phyloP scores from a whole-genome alignment of 2,888 invertebrate genomes.

The Salpingus planirostris region DNA sequence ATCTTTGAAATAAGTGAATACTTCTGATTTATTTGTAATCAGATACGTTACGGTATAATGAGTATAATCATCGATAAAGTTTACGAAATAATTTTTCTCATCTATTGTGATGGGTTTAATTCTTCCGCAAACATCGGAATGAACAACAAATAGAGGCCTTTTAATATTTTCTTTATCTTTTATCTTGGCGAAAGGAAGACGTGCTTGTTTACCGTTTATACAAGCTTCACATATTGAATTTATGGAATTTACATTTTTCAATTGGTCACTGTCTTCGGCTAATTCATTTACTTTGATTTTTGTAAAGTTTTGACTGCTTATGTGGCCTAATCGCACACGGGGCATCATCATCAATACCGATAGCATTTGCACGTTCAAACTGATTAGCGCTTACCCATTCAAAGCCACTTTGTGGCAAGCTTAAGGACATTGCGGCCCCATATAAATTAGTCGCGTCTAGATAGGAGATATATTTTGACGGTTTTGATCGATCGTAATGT shows the following conservation, averaged over 20 bases:
- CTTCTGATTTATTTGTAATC: conserved; percentile 15
- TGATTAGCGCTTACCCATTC: too few species aligned
- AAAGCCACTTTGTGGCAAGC: too few species aligned
- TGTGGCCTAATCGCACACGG: too few species aligned
- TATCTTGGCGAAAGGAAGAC: conserved; percentile 7
- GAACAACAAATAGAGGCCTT: conserved; percentile 11
- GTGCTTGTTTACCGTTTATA: conserved; percentile 7
- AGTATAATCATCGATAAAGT: too few species aligned
- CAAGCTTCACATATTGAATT: conserved; percentile 9
- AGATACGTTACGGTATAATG: too few species aligned
- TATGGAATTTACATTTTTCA: conserved; percentile 1
- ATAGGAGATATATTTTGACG: too few species aligned
- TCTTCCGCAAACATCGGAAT: conserved; percentile 12
- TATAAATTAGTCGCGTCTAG: too few species aligned
- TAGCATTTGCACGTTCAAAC: too few species aligned
- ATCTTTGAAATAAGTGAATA: conserved; percentile 10
- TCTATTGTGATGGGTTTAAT: conserved; percentile 14
- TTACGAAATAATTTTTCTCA: too few species aligned
- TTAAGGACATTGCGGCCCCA: too few species aligned
- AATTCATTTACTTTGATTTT: conserved; percentile 1
- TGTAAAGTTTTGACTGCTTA: conserved; percentile 1
- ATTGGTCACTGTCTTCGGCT: not conserved
- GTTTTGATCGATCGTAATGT: too few species aligned
- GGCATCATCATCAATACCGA: too few species aligned
- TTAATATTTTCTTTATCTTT: conserved; percentile 9